Conservation (phyloP, 1,140 invertebrate genomes). For the Euglossa dilemma region DNA sequence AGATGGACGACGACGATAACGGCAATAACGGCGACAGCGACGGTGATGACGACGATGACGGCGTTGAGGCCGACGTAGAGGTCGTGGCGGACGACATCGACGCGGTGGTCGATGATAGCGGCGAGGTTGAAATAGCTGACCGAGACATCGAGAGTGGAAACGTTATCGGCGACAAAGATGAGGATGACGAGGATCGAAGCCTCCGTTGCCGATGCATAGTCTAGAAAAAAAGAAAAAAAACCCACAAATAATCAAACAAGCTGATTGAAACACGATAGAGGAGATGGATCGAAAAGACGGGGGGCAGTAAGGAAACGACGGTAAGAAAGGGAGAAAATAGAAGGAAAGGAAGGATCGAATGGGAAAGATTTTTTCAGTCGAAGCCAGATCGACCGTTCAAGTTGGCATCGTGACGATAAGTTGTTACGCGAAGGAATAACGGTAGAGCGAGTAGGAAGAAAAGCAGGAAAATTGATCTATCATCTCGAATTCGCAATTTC, state of each 20-base stretch:
- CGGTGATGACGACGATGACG: not conserved
- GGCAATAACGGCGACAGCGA: not conserved
- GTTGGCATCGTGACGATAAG: no score
- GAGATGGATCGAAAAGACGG: not conserved
- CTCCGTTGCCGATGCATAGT: constrained; percentile 79
- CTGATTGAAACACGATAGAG: not conserved
- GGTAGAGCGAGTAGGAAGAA: no score
- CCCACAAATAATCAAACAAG: constrained; percentile 20
- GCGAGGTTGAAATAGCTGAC: not conserved
- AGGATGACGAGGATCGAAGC: constrained; percentile 63
- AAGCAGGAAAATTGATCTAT: no score
- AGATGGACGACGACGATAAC: not conserved
- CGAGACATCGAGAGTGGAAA: constrained; percentile 47
- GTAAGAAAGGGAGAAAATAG: no score
- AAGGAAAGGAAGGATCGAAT: no score
- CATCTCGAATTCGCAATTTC: no score
- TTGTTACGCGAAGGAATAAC: no score
- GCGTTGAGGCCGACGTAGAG: constrained; percentile 48
- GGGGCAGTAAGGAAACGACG: not conserved
- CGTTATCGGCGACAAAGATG: constrained; percentile 39
- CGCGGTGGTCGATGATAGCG: not conserved
- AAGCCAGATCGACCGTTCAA: no score
- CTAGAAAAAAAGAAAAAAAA: constrained; percentile 74
- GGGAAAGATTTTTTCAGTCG: no score
- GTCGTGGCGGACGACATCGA: constrained; percentile 9